These are phyloP conservation scores for Enteromius treurensis DNA, from an alignment of 2,797 vertebrate genomes.

Conservation along the genomic window DNA sequence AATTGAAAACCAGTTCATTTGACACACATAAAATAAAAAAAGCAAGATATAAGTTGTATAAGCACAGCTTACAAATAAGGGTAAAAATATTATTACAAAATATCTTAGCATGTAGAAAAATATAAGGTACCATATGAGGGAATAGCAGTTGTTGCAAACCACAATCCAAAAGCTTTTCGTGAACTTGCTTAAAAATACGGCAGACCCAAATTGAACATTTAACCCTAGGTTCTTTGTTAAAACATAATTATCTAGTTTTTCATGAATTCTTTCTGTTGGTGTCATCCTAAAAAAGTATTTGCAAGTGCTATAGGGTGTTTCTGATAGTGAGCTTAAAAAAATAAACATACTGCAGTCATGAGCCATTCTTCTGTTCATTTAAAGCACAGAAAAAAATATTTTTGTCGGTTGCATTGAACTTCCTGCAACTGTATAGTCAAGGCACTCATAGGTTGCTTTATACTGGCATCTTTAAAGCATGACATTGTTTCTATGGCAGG, in stretches of 20 bases:
- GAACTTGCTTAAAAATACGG: conserved; percentile 8
- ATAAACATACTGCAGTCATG: background rate
- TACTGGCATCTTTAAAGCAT: background rate
- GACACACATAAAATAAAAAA: conserved; percentile 73
- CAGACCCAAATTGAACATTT: conserved; percentile 3
- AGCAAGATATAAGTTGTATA: conserved; percentile 80
- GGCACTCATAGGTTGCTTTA: background rate
- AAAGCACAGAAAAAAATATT: background rate
- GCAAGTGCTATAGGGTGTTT: conserved; percentile 53
- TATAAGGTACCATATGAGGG: conserved; percentile 75
- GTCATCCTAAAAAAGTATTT: conserved; percentile 37
- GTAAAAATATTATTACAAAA: conserved; percentile 80
- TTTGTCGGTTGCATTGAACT: background rate
- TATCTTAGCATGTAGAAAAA: conserved; percentile 72
- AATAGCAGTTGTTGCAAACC: conserved; percentile 59
- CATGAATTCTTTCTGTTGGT: conserved; percentile 5
- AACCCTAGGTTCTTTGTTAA: background rate
- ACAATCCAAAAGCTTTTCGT: conserved; percentile 45
- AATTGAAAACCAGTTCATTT: conserved; percentile 82
- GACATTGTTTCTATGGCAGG: background rate
- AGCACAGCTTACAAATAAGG: conserved; percentile 88
- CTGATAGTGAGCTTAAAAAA: background rate
- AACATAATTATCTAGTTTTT: conserved; percentile 32
- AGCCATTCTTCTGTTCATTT: background rate
- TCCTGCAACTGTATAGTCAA: background rate